Base-by-base conservation (phyloP, 1,140 invertebrate species). In the Aphelinus certus region DNA sequence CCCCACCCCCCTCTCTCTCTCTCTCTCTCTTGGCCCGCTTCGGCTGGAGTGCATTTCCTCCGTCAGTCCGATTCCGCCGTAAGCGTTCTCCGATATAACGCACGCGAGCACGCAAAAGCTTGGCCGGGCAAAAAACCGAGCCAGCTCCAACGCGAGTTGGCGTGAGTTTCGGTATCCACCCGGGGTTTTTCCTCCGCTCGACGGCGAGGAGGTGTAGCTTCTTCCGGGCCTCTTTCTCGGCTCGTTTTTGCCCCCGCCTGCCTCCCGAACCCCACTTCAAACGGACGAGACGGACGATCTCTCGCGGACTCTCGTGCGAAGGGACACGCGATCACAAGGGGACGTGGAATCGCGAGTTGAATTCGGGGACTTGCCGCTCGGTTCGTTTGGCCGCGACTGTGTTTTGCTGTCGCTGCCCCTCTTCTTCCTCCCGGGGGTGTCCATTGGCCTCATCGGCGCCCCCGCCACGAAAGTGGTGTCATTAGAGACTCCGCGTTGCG, bases 401-500 rank as follows among this genome's bases (percentile, higher is more conserved):
- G 7, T 9, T 7, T 42, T 2, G 10, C 10, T 26, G 56, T 49
- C n/a, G 5, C 5, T 56, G 26, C n/a, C 63, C 43, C 26, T 9
- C 43, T 46, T 45, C 26, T 56, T 56, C 9, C 5, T 10, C 60
- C 63, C 26, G 26, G 26, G 26, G 26, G 26, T 26, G 26, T 26
- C 26, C 26, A 26, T 26, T 26, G 26, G 46, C 53, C 53, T 66
- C 64, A 53, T 3, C 3, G 65, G 26, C 43, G 3, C 69, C 45
- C 67, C 10, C 26, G 26, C 26, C 42, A n/a, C 26, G 49, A 62
- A 70, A 71, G 58, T 62, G 47, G 68, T 58, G 58, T 71, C 68
- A 62, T 71, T 71, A 71, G 67, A 58, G 56, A 10, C 47, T 65
- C 61, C 60, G 26, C 77, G 72, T 46, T 76, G 75, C 56, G 68